A percentile compares a stretch with the other conserved stretches of the same genome.
phyloP scores from a whole-genome alignment of 2,888 invertebrate species.

The Odontomyia ornata region DNA sequence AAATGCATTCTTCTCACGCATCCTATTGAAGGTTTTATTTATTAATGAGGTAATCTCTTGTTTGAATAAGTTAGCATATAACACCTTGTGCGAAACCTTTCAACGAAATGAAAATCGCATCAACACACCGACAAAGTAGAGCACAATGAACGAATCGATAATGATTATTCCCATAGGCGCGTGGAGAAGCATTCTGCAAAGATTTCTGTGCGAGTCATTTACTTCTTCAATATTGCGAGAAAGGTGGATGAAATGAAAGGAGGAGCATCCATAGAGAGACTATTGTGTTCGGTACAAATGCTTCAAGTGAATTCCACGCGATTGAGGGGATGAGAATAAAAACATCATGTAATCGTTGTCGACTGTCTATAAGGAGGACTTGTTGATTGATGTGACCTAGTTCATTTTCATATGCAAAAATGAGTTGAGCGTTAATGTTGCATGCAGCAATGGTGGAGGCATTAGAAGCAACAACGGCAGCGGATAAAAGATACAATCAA shows the following conservation, averaged over 20 bases:
- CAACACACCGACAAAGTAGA: not conserved
- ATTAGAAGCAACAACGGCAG: no score
- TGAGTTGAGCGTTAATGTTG: not conserved
- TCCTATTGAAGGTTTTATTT: not conserved
- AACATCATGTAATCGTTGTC: slow-evolving; percentile 16
- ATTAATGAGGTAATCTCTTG: slow-evolving; percentile 2
- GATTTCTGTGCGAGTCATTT: no score
- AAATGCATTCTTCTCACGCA: no score
- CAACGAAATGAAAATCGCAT: not conserved
- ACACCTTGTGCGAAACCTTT: not conserved
- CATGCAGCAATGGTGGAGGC: no score
- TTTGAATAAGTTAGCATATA: not conserved
- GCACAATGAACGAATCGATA: not conserved
- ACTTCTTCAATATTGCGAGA: not conserved
- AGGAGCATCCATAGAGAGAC: no score
- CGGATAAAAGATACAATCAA: slow-evolving; percentile 13
- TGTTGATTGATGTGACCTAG: slow-evolving; percentile 43
- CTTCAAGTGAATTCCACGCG: not conserved
- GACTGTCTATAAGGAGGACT: slow-evolving; percentile 27
- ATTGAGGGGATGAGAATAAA: not conserved
- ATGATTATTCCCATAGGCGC: no score
- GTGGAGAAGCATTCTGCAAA: no score
- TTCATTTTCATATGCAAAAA: not conserved
- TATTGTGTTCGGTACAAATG: no score
- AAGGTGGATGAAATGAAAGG: no score